Conservation (phyloP, 2,888 invertebrate species). For the Machimus rusticus region DNA sequence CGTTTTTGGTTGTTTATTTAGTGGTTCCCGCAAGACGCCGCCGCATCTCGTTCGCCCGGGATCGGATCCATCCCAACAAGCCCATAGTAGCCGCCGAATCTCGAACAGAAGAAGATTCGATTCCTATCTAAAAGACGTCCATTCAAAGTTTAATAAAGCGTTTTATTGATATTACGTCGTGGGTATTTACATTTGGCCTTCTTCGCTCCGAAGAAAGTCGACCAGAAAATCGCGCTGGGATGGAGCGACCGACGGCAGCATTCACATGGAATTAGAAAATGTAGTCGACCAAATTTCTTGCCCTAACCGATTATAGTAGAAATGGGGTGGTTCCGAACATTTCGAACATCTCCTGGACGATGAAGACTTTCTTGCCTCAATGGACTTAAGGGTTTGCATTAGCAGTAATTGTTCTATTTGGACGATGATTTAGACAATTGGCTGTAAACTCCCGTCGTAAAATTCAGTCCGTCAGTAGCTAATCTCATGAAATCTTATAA, state of each 20-base stretch:
- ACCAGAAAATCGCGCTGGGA: constrained; percentile 20
- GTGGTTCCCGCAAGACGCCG: constrained; percentile 12
- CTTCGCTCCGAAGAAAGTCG: neutral
- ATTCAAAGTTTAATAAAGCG: constrained; percentile 48
- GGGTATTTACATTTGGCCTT: constrained; percentile 45
- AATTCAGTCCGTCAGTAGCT: neutral
- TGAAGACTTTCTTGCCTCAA: constrained; percentile 15
- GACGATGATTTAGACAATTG: constrained; percentile 3
- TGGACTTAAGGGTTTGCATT: constrained; percentile 15
- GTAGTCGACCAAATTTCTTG: constrained; percentile 44
- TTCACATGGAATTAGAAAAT: constrained; percentile 44
- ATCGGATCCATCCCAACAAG: neutral
- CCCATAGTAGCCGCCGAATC: constrained; percentile 22
- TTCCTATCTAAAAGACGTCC: constrained; percentile 45
- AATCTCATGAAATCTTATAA: neutral
- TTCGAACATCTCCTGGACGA: neutral
- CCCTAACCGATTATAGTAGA: constrained; percentile 38
- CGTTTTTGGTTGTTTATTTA: constrained; percentile 43
- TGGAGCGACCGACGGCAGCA: neutral
- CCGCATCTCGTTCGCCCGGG: neutral
- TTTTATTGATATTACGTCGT: constrained; percentile 47
- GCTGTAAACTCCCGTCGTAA: neutral
- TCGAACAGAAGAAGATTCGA: constrained; percentile 26
- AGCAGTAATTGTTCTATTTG: constrained; percentile 17
- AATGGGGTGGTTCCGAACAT: constrained; percentile 3